Percentiles rank a stretch among this genome's conserved stretches.
phyloP scores from a whole-genome alignment of 64 coral and sea anemone genomes.

The Stichodactyla mertensii region DNA sequence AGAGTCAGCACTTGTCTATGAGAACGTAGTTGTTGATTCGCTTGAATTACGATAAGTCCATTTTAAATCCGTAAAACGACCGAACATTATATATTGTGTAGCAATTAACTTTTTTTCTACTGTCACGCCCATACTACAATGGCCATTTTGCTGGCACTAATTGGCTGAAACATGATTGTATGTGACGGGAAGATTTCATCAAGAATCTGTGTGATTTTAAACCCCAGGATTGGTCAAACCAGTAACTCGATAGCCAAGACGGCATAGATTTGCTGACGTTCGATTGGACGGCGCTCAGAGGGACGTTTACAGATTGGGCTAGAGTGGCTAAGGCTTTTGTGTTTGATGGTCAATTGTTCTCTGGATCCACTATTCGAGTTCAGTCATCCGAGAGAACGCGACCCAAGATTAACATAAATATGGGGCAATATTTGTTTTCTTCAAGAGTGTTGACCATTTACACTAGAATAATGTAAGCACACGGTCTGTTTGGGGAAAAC shows the following conservation, averaged over 20 bases:
- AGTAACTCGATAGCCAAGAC: conserved; percentile 75
- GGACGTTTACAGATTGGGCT: conserved; percentile 41
- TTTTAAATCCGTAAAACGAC: conserved; percentile 54
- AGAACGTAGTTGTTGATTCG: conserved; percentile 5
- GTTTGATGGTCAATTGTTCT: not conserved
- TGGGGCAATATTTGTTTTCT: conserved; percentile 60
- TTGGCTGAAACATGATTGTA: conserved; percentile 80
- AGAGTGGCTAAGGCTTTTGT: conserved; percentile 12
- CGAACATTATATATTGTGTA: conserved; percentile 66
- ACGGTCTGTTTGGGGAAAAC: conserved; percentile 6
- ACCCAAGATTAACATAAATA: conserved; percentile 57
- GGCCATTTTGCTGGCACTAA: conserved; percentile 77
- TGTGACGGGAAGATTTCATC: conserved; percentile 87
- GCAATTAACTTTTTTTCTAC: conserved; percentile 71
- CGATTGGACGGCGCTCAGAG: conserved; percentile 49
- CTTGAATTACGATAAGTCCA: conserved; percentile 36
- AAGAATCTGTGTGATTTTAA: conserved; percentile 64
- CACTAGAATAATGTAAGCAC: conserved; percentile 14
- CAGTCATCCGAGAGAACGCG: not conserved
- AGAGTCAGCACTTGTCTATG: not conserved
- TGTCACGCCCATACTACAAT: conserved; percentile 86
- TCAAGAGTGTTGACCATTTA: conserved; percentile 19
- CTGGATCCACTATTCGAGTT: too few relatives aligned
- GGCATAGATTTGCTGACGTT: conserved; percentile 38
- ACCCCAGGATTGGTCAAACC: conserved; percentile 57